Base-by-base conservation (phyloP, 2,888 invertebrate species). In the Chloroclysta siterata region DNA sequence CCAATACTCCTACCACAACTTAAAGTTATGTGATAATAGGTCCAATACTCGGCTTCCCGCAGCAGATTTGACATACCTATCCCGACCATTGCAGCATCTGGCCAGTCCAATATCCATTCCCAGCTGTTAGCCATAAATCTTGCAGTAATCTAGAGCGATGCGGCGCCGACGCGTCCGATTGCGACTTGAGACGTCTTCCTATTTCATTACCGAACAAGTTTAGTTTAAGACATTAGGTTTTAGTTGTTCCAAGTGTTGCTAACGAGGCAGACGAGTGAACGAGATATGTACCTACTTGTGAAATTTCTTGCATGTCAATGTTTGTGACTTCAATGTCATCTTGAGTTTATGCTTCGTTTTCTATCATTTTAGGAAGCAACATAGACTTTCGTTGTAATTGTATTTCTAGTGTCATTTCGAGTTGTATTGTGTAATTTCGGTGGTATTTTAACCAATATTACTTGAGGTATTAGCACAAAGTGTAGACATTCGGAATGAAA, bases 111-210 rank as follows among this genome's bases (percentile, higher is more conserved):
- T 60, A 64, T 56, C 64, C 44, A 28, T 46, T 48, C 41, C 15
- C 65, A 65, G 65, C 59, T 60, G 65, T 15, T 55, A n/a, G 53
- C 52, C 42, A 64, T 65, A 65, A 65, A 65, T 65, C 61, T 61
- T 46, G 48, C 15, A 39, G 61, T 61, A 61, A 65, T 65, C 60
- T 53, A 53, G 60, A 60, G 42, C 47, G 22, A 52, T 29, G 61
- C 59, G 57, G 42, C 46, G 46, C 17, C 15, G 14, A 33, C 39
- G 55, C 61, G 51, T 51, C 51, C 41, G 33, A 48, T 52, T 15
- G 44, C 63, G 29, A 52, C 63, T 52, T 50, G 22, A 64, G 56
- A 60, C 6, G 46, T 56, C 52, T 62, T 53, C 52, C 17, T 60
- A 57, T 60, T 60, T 56, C 53, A 56, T 53, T 56, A 56, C 55